phyloP scores from a whole-genome alignment of 1,140 invertebrate genomes.

The Drosophila auraria region DNA sequence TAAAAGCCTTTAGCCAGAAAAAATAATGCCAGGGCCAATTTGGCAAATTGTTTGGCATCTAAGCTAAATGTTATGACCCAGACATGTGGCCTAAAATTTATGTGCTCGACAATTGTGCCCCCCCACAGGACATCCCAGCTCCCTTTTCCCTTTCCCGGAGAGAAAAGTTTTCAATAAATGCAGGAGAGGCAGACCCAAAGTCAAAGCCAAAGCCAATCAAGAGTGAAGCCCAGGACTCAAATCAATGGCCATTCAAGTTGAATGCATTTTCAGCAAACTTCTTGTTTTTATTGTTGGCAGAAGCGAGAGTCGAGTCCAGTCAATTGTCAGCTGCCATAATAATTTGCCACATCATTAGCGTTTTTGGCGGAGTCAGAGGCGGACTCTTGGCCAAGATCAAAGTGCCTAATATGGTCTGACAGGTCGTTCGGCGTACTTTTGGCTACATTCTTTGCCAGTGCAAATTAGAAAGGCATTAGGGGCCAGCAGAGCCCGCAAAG shows the following conservation, averaged over 20 bases:
- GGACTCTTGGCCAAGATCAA: conserved; percentile 59
- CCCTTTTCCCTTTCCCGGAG: background rate
- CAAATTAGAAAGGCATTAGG: conserved; percentile 27
- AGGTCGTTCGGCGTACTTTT: conserved; percentile 25
- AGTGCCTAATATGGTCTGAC: conserved; percentile 52
- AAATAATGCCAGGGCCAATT: conserved; percentile 63
- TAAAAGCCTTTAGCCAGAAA: conserved; percentile 60
- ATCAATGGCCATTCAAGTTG: conserved; percentile 73
- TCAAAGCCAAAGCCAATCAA: conserved; percentile 56
- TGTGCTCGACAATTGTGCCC: conserved; percentile 43
- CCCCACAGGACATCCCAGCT: background rate
- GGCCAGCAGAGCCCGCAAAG: conserved; percentile 14
- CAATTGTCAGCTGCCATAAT: conserved; percentile 78
- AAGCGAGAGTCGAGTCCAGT: conserved; percentile 5
- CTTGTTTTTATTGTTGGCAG: background rate
- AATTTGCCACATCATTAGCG: conserved; percentile 84
- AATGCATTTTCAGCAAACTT: conserved; percentile 71
- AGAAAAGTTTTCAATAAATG: conserved; percentile 54
- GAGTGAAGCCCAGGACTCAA: conserved; percentile 43
- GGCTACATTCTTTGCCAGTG: conserved; percentile 8
- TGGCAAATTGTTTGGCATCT: conserved; percentile 69
- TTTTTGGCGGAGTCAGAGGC: conserved; percentile 46
- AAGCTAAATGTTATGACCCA: conserved; percentile 67
- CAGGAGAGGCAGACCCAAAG: conserved; percentile 31
- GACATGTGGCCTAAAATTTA: conserved; percentile 68